phyloP scores from a whole-genome alignment of 1,140 invertebrate species.

The Lepidurus packardi region DNA sequence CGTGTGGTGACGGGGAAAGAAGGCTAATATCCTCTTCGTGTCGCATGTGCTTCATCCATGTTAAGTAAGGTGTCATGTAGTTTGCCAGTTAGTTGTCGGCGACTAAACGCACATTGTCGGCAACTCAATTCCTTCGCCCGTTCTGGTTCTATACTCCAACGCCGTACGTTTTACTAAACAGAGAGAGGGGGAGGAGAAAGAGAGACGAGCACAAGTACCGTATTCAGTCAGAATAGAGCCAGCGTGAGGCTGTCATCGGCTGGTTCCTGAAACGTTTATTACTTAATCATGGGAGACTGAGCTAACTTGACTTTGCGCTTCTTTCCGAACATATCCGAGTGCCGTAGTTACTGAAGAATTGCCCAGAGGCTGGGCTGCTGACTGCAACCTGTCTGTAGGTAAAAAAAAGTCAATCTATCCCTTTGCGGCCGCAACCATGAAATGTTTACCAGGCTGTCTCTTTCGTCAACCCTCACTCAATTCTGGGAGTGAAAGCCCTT shows the following conservation, averaged over 20 bases:
- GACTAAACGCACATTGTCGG: neutral
- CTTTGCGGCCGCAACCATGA: neutral
- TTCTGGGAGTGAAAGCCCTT: neutral
- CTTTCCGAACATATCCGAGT: neutral
- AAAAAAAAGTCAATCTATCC: neutral
- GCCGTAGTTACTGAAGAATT: neutral
- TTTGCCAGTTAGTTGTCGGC: conserved; percentile 2
- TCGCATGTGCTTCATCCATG: conserved; percentile 15
- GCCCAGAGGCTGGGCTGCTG: neutral
- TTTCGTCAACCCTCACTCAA: conserved; percentile 7
- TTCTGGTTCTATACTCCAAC: neutral
- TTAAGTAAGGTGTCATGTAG: conserved; percentile 19
- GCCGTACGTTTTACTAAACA: too few relatives aligned
- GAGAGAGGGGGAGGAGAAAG: too few relatives aligned
- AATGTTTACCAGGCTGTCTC: neutral
- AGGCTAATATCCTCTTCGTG: neutral
- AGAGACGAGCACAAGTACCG: too few relatives aligned
- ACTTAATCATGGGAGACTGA: neutral
- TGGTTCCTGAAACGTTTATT: neutral
- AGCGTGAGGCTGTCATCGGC: neutral
- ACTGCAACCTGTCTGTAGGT: neutral
- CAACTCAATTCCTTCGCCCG: neutral
- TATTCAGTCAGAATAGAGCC: neutral
- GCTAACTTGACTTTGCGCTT: neutral
- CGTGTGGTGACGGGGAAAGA: neutral